Conservation (phyloP, 2,797 vertebrate species). For the Crocidura indochinensis region DNA sequence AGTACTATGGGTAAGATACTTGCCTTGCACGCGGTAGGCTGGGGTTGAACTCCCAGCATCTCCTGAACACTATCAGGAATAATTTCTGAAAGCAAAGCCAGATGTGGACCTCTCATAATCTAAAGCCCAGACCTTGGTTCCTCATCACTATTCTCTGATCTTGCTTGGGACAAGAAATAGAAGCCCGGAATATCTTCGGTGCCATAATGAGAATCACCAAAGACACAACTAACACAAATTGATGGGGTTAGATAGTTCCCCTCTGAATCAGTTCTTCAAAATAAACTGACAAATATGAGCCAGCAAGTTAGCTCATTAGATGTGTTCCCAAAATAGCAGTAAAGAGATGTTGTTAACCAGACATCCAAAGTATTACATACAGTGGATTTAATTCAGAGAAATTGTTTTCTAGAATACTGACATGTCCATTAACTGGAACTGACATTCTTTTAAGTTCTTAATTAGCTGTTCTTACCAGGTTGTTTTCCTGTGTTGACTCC, state of each 20-base stretch:
- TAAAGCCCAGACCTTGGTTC: background rate
- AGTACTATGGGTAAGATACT: too few relatives aligned
- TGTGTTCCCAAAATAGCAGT: conserved; percentile 48
- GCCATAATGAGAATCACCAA: background rate
- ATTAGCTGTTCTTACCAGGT: conserved; percentile 73
- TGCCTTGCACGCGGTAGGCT: too few relatives aligned
- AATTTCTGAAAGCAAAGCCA: too few relatives aligned
- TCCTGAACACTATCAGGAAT: too few relatives aligned
- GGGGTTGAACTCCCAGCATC: too few relatives aligned
- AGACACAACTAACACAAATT: background rate
- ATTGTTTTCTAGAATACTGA: conserved; percentile 68
- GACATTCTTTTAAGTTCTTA: conserved; percentile 73
- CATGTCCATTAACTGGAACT: conserved; percentile 67
- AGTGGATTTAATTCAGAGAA: conserved; percentile 67
- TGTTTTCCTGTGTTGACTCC: conserved; percentile 76
- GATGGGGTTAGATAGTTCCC: background rate
- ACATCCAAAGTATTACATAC: conserved; percentile 60
- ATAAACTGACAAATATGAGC: conserved; percentile 36
- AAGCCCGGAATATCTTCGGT: background rate
- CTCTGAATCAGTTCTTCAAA: conserved; percentile 31
- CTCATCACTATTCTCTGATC: too few relatives aligned
- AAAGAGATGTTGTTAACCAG: conserved; percentile 40
- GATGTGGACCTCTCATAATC: background rate
- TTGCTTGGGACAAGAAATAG: background rate
- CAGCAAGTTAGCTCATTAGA: conserved; percentile 42